Evolutionary conservation across 2,113 vertebrate species (phyloP).

Genomic region (Leiothrix lutea): DNA sequence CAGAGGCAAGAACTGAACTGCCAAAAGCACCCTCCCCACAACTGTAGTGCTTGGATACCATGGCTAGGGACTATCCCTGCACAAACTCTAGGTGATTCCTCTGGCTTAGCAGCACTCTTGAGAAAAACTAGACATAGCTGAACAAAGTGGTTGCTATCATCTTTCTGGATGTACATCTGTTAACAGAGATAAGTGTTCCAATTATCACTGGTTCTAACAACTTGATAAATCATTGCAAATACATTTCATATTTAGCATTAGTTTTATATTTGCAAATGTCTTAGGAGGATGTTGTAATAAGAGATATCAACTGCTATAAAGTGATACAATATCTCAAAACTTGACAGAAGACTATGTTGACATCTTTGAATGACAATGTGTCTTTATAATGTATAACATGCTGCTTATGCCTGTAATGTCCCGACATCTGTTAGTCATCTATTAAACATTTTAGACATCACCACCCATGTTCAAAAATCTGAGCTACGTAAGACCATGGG

Average conservation of each 20-base stretch:
- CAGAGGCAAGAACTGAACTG: rapidly evolving
- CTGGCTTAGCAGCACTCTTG: neutral
- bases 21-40: neutral
- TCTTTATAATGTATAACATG: neutral
- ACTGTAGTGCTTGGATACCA: neutral
- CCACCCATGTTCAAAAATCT: neutral
- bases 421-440: neutral
- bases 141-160: neutral
- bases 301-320: neutral
- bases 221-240: neutral
- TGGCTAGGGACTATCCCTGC: neutral
- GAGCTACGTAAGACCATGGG: neutral
- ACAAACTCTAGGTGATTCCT: neutral
- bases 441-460: neutral
- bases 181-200: neutral
- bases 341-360: neutral
- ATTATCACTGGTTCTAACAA: neutral
- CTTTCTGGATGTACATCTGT: neutral
- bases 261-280: neutral
- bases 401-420: neutral
- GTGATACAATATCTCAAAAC: neutral
- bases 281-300: neutral
- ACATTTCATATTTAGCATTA: neutral
- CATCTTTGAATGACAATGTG: neutral
- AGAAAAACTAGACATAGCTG: neutral